Conservation (phyloP, 2,888 invertebrate genomes). For the Crepidodera aurea region DNA sequence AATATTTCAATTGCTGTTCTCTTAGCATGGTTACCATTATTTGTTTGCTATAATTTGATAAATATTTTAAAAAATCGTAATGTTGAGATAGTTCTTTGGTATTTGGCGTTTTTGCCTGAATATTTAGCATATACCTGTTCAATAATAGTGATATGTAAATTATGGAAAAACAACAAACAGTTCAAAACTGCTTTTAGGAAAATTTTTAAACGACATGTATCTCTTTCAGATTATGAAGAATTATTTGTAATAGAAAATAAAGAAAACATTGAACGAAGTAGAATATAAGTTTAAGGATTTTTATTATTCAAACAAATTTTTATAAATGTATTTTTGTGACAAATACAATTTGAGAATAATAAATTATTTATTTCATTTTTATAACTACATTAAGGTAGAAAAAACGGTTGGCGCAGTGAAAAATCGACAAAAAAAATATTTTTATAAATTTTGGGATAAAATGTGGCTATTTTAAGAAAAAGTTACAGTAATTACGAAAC, state of each 20-base stretch:
- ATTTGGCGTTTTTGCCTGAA: conserved; percentile 36
- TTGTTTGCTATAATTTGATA: conserved; percentile 35
- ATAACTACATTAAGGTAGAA: too few species aligned
- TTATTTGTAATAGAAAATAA: conserved; percentile 26
- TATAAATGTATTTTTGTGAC: too few species aligned
- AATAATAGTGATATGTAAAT: conserved; percentile 25
- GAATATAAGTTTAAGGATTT: too few species aligned
- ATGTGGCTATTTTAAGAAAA: too few species aligned
- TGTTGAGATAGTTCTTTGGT: conserved; percentile 36
- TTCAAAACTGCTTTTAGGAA: conserved; percentile 35
- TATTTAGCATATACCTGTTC: conserved; percentile 36
- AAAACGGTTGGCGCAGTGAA: too few species aligned
- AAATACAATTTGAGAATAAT: too few species aligned
- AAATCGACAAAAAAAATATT: too few species aligned
- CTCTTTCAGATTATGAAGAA: conserved; percentile 32
- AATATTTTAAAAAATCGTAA: conserved; percentile 23
- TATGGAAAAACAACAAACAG: conserved; percentile 34
- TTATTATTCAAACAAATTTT: too few species aligned
- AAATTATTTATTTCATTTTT: too few species aligned
- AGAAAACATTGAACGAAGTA: neutral
- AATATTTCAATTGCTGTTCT: conserved; percentile 26
- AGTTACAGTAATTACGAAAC: too few species aligned
- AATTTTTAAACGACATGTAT: conserved; percentile 29
- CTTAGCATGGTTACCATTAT: conserved; percentile 35
- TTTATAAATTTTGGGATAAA: too few species aligned